Evolutionary conservation across 2,888 invertebrate genomes (phyloP), one percentile per base, ranked within the genome.

Genomic region (Folsomia manolachei): DNA sequence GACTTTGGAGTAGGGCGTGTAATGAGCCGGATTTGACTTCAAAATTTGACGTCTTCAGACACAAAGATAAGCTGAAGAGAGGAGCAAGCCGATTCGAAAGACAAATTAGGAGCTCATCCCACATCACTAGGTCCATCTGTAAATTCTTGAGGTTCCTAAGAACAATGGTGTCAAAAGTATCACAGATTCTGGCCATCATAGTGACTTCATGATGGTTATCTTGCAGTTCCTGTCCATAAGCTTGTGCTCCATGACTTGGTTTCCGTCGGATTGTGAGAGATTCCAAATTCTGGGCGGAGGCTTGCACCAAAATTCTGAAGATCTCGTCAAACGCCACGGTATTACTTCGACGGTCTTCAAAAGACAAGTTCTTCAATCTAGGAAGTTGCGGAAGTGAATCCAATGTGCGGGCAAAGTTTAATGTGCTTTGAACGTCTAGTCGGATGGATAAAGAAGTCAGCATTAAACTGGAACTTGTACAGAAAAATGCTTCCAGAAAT

Each of bases 291-390:
- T 69, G 61, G 0, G 66, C 65, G 18, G 69, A 27, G 4, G 18
- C 23, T 67, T 62, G 56, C 25, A 74, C 25, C 14, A 74, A 63
- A 14, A 62, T 24, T 19, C 24, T 2, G 11, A 66, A 18, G 9
- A 39, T 19, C 25, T 2, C 19, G 2, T 51, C 66, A 52, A 52
- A 52, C 9, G 24, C 61, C 9, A n/a, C 56, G 9, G 24, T 18
- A n/a, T 27, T 11, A 19, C 56, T 21, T 64, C 74, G 62, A 7
- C 76, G 52, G 63, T 76, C 76, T n/a, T 76, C 76, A 61, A 70
- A 73, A 25, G 72, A 53, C 24, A 76, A 70, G 18, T 60, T 63
- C 61, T 76, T 76, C 21, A 73, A 70, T 52, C 69, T 69, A 2
- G 71, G 69, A 19, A 74, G 27, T 19, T 56, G 56, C 7, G 14